Evolutionary conservation across 2,797 vertebrate genomes (phyloP), one percentile per base, ranked within the genome.

Genomic region (Diglossa cyanea): DNA sequence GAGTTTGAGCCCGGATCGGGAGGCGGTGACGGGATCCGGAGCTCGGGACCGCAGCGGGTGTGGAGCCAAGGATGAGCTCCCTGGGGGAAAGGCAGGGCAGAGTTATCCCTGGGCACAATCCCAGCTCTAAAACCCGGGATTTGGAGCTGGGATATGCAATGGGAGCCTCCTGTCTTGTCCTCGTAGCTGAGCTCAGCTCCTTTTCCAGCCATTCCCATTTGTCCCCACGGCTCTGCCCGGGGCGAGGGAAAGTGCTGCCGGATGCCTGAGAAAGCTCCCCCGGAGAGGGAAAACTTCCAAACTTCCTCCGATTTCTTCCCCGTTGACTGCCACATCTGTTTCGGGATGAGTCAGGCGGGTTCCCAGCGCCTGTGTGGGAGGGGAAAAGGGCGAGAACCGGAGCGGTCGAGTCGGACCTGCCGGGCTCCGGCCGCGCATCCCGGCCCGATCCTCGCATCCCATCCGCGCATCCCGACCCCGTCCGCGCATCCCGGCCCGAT

Each of bases 41-140:
- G 44, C 39, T 48, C 6, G 0, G 35, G 10, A 30, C 45, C 7
- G 0, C 73, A 3, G 62, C 1, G 25, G 50, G 30, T 8, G 6
- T 1, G 83, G 66, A 75, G 77, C 55, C 7, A n/a, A 67, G 45
- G 71, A 31, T 23, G 62, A 80, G 82, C 37, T 86, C 48, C 25
- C 10, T 3, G 14, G 13, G 93, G 89, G 81, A 90, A 89, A 76
- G 14, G 14, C 68, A 57, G 73, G 37, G 13, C 44, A 7, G 9
- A 2, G 10, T 28, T 45, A 37, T 33, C 77, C 25, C 1, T 2
- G 47, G 55, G 53, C 77, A 57, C 13, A 50, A 72, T 54, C 31
- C 48, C 72, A 47, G 37, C 86, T 44, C 58, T 30, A 31, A 33
- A 61, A 6, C 0, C 1, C 26, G 17, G 33, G 30, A 10, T 33